Conservation (phyloP, 2,797 vertebrate genomes). For the Catharus ustulatus region DNA sequence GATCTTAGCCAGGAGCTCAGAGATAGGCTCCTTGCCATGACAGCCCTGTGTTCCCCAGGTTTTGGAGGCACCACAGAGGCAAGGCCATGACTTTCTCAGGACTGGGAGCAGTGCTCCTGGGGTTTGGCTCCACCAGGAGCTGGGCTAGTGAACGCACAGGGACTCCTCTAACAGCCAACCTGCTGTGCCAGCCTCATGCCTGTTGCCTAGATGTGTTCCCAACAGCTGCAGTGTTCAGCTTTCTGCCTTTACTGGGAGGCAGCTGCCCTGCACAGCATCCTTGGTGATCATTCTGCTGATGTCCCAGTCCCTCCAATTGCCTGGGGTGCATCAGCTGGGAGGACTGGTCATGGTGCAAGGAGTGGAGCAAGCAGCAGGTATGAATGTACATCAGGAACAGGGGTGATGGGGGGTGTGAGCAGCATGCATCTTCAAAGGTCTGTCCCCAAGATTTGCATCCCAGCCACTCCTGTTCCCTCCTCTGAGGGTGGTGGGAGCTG, state of each 20-base stretch:
- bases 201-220: background rate
- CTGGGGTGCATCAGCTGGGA: background rate
- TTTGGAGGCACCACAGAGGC: background rate
- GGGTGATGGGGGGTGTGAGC: background rate
- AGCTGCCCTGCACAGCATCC: background rate
- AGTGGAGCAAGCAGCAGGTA: background rate
- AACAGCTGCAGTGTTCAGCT: background rate
- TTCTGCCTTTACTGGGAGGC: background rate
- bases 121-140: constrained; percentile 26
- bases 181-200: background rate
- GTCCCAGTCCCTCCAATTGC: background rate
- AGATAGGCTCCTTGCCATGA: background rate
- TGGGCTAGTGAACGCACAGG: background rate
- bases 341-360: background rate
- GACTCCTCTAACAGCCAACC: background rate
- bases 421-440: background rate
- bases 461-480: background rate
- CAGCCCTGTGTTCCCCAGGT: background rate
- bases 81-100: constrained; percentile 53
- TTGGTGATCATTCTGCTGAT: background rate
- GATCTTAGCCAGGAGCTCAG: background rate
- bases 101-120: constrained; percentile 25
- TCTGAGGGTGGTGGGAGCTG: background rate
- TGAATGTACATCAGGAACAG: background rate
- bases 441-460: background rate